A percentile compares a stretch with the other conserved stretches of the same genome.
Evolutionary conservation across 1,140 invertebrate genomes (phyloP).

Genomic region (Zaprionus capensis): DNA sequence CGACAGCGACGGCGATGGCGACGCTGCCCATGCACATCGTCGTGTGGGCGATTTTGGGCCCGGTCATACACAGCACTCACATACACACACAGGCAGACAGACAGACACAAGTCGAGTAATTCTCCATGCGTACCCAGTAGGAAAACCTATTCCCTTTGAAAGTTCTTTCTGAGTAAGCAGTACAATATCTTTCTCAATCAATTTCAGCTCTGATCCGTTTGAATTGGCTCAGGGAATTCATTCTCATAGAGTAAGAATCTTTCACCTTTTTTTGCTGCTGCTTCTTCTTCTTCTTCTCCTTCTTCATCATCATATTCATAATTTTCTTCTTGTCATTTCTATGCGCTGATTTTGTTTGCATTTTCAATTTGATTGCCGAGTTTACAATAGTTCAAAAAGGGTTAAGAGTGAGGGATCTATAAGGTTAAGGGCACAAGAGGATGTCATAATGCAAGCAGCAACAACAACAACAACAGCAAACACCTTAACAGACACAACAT

Average conservation of each 20-base stretch:
- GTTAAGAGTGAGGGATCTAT: background rate
- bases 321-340: background rate
- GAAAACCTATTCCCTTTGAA: background rate
- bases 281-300: no score
- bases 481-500: background rate
- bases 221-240: background rate
- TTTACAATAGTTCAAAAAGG: background rate
- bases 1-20: background rate
- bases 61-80: constrained; percentile 62
- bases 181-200: background rate
- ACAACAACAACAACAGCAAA: background rate
- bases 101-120: constrained; percentile 5
- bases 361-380: background rate
- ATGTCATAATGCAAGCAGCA: background rate
- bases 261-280: background rate
- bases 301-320: background rate
- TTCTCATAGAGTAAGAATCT: background rate
- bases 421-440: background rate
- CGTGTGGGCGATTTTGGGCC: constrained; percentile 68
- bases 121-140: constrained; percentile 4
- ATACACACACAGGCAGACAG: constrained; percentile 39
- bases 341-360: background rate
- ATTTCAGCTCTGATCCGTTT: background rate
- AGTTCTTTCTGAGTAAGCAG: background rate
- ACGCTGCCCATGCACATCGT: constrained; percentile 46